Evolutionary conservation across 2,888 invertebrate genomes (phyloP).

Genomic region (Argyresthia goedartella): DNA sequence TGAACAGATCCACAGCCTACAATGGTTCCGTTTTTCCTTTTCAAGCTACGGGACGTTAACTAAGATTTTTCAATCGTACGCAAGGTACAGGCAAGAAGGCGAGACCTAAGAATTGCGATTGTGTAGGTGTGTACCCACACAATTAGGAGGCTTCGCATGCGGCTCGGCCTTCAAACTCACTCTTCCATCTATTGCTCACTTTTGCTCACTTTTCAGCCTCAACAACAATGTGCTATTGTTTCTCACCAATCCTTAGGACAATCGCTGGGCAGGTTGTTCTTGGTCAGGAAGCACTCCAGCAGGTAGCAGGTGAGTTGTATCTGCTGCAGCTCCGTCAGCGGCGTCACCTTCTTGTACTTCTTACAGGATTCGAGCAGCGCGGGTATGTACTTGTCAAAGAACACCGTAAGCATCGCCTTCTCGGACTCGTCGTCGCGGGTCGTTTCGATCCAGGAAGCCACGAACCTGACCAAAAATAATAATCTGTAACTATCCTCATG

Average conservation of each 20-base stretch:
- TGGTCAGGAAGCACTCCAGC: conserved; percentile 86
- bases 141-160: too few relatives aligned
- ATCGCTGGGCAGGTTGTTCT: conserved; percentile 84
- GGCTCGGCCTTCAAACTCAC: too few relatives aligned
- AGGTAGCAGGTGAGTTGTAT: conserved; percentile 90
- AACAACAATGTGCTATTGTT: not conserved
- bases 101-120: too few relatives aligned
- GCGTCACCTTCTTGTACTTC: conserved; percentile 90
- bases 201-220: not conserved
- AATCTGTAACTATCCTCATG: too few relatives aligned
- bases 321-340: conserved; percentile 90
- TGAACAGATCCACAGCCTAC: too few relatives aligned
- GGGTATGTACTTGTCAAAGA: conserved; percentile 96
- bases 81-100: too few relatives aligned
- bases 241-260: conserved; percentile 90
- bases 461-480: conserved; percentile 69
- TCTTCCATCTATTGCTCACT: too few relatives aligned
- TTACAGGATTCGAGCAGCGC: conserved; percentile 81
- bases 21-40: too few relatives aligned
- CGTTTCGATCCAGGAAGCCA: conserved; percentile 90
- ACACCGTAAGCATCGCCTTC: conserved; percentile 83
- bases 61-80: too few relatives aligned
- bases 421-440: conserved; percentile 79
- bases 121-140: too few relatives aligned
- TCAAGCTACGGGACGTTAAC: too few relatives aligned